Evolutionary conservation across 1,140 invertebrate species (phyloP).

Genomic region (Chelonus insularis): DNA sequence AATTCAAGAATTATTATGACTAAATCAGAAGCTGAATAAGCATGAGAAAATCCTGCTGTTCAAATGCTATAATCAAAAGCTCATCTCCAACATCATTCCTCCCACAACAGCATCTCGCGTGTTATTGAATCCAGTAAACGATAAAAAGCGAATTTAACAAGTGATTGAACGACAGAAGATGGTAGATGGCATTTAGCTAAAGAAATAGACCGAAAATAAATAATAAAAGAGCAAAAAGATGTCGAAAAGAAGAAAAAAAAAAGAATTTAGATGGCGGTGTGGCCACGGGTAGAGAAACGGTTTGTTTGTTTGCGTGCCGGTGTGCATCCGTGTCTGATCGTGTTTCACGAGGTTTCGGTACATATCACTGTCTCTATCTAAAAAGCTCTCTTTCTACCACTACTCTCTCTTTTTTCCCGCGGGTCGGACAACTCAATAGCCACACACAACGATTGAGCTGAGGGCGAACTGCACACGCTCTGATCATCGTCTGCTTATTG

Average conservation of each 20-base stretch:
- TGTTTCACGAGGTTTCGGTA: constrained; percentile 38
- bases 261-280: not conserved
- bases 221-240: not conserved
- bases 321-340: constrained; percentile 40
- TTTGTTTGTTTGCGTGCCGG: constrained; percentile 45
- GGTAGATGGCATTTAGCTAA: constrained; percentile 2
- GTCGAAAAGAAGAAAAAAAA: not conserved
- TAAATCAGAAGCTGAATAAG: too few species aligned
- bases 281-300: not conserved
- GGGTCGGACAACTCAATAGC: constrained; percentile 39
- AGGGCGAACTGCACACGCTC: constrained; percentile 33
- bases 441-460: constrained; percentile 35
- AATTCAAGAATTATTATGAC: too few species aligned
- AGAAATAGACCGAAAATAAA: not conserved
- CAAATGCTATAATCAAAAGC: too few species aligned
- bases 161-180: not conserved
- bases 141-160: not conserved
- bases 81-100: too few species aligned
- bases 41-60: too few species aligned
- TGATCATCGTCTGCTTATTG: constrained; percentile 21
- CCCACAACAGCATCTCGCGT: not conserved
- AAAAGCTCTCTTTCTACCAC: not conserved
- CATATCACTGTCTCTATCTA: constrained; percentile 24
- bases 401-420: not conserved
- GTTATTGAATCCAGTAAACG: not conserved